Evolutionary conservation across 2,888 invertebrate genomes (phyloP).

Genomic region (Notodonta dromedarius): DNA sequence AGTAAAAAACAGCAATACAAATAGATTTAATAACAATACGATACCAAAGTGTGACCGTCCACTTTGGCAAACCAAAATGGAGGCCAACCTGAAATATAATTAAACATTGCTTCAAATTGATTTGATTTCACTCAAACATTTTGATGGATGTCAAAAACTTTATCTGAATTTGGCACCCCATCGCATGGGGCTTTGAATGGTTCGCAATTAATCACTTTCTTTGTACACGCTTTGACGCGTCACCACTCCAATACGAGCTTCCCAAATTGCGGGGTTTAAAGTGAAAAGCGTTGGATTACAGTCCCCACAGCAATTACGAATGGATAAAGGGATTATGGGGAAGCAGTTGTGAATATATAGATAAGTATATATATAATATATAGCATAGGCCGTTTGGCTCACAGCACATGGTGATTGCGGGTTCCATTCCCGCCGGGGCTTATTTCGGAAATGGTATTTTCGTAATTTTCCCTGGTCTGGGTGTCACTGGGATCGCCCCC

Average conservation of each 20-base stretch:
- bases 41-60: too few relatives aligned
- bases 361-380: background rate
- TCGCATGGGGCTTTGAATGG: background rate
- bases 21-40: too few relatives aligned
- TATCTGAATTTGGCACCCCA: background rate
- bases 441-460: too few relatives aligned
- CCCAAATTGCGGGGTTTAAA: background rate
- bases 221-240: constrained; percentile 12
- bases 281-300: background rate
- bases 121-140: background rate
- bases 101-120: background rate
- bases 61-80: too few relatives aligned
- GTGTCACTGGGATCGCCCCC: too few relatives aligned
- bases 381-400: too few relatives aligned
- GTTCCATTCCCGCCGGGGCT: too few relatives aligned
- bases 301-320: background rate
- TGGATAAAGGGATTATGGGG: background rate
- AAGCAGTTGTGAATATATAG: background rate
- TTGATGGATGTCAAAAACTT: background rate
- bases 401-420: too few relatives aligned
- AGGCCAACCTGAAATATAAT: too few relatives aligned
- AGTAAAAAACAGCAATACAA: too few relatives aligned
- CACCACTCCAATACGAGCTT: background rate
- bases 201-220: constrained; percentile 13
- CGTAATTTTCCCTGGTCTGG: too few relatives aligned